phyloP scores from a whole-genome alignment of 2,888 invertebrate species.

The Netelia melanura region DNA sequence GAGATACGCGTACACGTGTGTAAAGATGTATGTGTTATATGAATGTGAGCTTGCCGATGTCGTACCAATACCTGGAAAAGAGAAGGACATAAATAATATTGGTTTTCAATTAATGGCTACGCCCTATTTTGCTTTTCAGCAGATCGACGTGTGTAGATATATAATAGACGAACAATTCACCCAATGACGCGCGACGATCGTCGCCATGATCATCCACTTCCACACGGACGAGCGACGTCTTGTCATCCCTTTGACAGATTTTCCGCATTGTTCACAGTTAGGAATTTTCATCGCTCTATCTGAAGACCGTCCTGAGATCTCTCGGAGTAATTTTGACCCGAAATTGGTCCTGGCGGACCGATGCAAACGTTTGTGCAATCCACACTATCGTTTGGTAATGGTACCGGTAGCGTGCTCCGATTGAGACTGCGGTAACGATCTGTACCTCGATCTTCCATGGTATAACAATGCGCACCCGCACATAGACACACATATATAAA shows the following conservation, averaged over 20 bases:
- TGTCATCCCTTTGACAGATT: conserved; percentile 32
- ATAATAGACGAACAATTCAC: not conserved
- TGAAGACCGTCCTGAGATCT: not conserved
- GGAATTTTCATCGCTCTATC: not conserved
- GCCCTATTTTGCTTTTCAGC: too few relatives aligned
- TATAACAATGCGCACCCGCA: conserved; percentile 6
- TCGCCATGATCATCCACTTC: conserved; percentile 1
- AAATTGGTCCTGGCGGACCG: conserved; percentile 1
- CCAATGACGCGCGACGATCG: conserved; percentile 28
- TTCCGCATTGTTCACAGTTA: not conserved
- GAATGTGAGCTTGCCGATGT: too few relatives aligned
- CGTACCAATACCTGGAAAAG: too few relatives aligned
- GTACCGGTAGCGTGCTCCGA: conserved; percentile 1
- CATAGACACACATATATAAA: conserved; percentile 4
- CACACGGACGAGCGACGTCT: conserved; percentile 3
- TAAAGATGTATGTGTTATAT: too few relatives aligned
- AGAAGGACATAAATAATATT: too few relatives aligned
- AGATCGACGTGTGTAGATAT: not conserved
- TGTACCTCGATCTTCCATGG: conserved; percentile 27
- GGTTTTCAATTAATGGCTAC: too few relatives aligned
- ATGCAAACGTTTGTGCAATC: conserved; percentile 3
- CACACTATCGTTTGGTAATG: conserved; percentile 17
- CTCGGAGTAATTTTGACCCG: not conserved
- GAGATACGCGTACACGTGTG: not conserved
- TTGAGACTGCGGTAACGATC: conserved; percentile 13